phyloP scores from a whole-genome alignment of 2,113 vertebrate genomes.

The Nipponia nippon region DNA sequence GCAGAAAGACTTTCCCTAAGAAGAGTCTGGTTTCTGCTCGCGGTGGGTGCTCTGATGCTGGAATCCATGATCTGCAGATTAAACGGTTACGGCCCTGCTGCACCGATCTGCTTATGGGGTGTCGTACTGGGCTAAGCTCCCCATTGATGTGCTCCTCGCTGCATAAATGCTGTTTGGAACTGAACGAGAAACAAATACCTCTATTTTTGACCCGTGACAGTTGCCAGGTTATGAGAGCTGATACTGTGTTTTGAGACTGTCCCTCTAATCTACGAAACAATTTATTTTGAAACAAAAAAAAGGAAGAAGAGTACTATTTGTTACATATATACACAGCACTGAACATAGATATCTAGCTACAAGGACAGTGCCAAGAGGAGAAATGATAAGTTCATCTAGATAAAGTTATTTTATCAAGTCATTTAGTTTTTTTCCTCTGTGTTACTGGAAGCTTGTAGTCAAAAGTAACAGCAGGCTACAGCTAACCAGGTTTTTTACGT shows the following conservation, averaged over 20 bases:
- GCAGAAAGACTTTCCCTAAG: not conserved
- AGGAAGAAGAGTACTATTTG: not conserved
- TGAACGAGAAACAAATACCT: not conserved
- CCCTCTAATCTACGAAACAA: not conserved
- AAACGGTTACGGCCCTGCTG: not conserved
- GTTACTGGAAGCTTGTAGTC: not conserved
- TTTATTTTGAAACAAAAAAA: not conserved
- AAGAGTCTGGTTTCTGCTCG: not conserved
- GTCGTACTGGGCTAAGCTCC: too few relatives aligned
- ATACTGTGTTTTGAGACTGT: not conserved
- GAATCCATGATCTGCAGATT: not conserved
- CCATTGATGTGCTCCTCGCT: not conserved
- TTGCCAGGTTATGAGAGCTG: not conserved
- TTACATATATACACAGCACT: not conserved
- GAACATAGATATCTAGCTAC: not conserved
- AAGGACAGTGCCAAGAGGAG: not conserved
- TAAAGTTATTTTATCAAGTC: not conserved
- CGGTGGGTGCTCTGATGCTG: not conserved
- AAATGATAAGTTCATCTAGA: not conserved
- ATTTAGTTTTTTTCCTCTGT: not conserved
- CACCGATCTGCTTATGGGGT: not conserved
- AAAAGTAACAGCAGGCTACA: not conserved
- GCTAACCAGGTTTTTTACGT: fast-evolving
- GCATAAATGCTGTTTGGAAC: not conserved
- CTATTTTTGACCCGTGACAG: not conserved